Evolutionary conservation across 1,140 invertebrate genomes (phyloP).

Genomic region (Nebria ingens): DNA sequence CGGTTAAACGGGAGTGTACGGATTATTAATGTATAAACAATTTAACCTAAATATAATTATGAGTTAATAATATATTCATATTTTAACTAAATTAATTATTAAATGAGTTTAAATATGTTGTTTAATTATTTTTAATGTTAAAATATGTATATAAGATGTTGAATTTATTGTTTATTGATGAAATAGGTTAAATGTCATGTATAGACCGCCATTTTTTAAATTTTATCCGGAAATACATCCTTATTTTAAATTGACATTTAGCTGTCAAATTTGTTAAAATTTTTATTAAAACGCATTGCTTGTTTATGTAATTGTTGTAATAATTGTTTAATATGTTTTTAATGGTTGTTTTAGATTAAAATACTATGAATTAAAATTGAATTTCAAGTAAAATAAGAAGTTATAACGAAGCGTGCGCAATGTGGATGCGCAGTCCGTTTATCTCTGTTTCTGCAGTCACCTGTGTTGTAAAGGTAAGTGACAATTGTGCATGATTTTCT

Average conservation of each 20-base stretch:
- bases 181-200: neutral
- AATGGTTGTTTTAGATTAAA: neutral
- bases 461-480: slow-evolving; percentile 32
- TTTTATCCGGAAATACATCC: neutral
- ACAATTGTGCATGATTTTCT: slow-evolving; percentile 20
- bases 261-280: neutral
- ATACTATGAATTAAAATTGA: neutral
- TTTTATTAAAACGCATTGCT: neutral
- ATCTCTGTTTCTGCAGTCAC: slow-evolving; percentile 29
- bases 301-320: neutral
- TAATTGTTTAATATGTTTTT: neutral
- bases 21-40: too few species aligned
- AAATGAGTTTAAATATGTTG: too few species aligned
- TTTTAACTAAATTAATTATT: too few species aligned
- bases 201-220: neutral
- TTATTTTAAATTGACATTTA: neutral
- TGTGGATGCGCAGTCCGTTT: neutral
- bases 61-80: too few species aligned
- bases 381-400: slow-evolving; percentile 9
- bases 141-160: neutral
- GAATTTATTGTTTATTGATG: neutral
- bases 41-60: too few species aligned
- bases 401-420: slow-evolving; percentile 19
- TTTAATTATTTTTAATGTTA: too few species aligned
- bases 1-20: too few species aligned